phyloP scores from a whole-genome alignment of 2,113 vertebrate species.

The Thryonomys swinderianus region DNA sequence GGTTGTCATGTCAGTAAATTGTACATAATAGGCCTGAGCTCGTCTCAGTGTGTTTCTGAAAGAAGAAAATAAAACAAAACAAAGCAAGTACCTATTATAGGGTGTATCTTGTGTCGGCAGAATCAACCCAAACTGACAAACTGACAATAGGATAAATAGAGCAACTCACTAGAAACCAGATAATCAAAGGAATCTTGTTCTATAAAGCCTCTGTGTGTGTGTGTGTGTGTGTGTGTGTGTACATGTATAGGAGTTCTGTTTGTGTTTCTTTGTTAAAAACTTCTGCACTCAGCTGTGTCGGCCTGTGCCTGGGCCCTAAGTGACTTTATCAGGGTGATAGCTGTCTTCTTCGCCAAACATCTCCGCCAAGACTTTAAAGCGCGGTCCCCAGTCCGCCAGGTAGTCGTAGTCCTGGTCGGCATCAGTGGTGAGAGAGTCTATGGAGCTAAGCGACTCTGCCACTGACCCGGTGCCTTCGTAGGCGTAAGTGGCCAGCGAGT shows the following conservation, averaged over 20 bases:
- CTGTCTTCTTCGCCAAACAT: constrained; percentile 95
- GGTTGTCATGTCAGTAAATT: constrained; percentile 81
- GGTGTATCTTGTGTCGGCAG: constrained; percentile 73
- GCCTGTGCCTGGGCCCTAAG: constrained; percentile 76
- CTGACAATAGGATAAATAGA: constrained; percentile 83
- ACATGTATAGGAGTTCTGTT: constrained; percentile 14
- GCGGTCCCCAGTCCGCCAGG: constrained; percentile 96
- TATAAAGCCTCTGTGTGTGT: constrained; percentile 79
- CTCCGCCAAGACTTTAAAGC: constrained; percentile 96
- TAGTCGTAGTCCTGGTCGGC: constrained; percentile 95
- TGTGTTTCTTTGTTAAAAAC: constrained; percentile 53
- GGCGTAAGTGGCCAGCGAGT: constrained; percentile 97
- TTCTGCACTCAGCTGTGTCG: background rate
- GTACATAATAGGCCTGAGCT: constrained; percentile 86
- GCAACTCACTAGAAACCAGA: constrained; percentile 83
- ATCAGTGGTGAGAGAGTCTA: constrained; percentile 92
- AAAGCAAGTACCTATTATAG: constrained; percentile 78
- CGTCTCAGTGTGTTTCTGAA: constrained; percentile 87
- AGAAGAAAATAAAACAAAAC: constrained; percentile 80
- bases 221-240: background rate
- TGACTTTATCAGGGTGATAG: constrained; percentile 87
- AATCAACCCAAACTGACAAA: constrained; percentile 85
- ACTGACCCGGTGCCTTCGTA: constrained; percentile 96
- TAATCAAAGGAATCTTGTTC: constrained; percentile 78
- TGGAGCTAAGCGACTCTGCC: constrained; percentile 97